A percentile compares a stretch with the other conserved stretches of the same genome.
Evolutionary conservation across 1,140 invertebrate genomes (phyloP).

Genomic region (Aphaenogaster rudis): DNA sequence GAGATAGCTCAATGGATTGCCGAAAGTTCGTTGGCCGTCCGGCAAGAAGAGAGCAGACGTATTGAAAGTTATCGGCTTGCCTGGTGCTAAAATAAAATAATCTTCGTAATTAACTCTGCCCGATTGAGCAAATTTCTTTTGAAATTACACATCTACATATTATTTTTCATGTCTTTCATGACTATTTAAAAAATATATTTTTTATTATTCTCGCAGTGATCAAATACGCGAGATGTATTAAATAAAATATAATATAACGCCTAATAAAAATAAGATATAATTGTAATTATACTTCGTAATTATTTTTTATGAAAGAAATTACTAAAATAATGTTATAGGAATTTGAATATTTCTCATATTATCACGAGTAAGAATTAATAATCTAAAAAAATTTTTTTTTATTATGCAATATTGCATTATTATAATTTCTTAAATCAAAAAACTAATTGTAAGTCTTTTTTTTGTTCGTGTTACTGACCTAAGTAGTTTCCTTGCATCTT

Average conservation of each 20-base stretch:
- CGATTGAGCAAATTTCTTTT: background rate
- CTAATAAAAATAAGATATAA: background rate
- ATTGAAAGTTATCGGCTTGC: slow-evolving; percentile 75
- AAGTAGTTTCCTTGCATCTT: slow-evolving; percentile 41
- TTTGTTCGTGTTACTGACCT: slow-evolving; percentile 63
- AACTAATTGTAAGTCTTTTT: background rate
- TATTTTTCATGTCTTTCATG: too few relatives aligned
- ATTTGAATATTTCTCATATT: background rate
- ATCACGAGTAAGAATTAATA: background rate
- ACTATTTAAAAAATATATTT: background rate
- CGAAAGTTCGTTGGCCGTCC: slow-evolving; percentile 88
- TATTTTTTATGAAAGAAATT: background rate
- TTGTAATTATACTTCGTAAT: background rate
- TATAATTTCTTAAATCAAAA: background rate
- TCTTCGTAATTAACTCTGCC: slow-evolving; percentile 31
- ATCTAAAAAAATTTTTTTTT: background rate
- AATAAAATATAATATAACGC: background rate
- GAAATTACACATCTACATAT: background rate
- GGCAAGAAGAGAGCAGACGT: slow-evolving; percentile 87
- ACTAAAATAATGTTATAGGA: background rate
- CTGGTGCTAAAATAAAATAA: slow-evolving; percentile 71
- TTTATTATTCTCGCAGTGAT: background rate
- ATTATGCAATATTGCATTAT: background rate
- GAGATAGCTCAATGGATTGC: slow-evolving; percentile 91
- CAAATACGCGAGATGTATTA: background rate